Evolutionary conservation across 2,113 vertebrate genomes (phyloP).

Genomic region (Pica pica): DNA sequence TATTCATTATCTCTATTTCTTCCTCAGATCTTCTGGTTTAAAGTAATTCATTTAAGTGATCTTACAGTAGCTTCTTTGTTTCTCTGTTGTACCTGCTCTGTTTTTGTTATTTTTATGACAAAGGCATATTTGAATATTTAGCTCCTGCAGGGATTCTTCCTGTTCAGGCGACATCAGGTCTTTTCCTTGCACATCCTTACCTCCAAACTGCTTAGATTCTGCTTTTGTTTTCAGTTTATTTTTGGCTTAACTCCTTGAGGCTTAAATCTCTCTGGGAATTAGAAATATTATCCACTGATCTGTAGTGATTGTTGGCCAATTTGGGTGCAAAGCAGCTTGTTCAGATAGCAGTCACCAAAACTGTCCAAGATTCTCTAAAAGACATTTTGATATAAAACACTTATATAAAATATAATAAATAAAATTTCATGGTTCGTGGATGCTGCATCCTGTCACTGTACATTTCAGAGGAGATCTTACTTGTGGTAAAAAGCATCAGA

Average conservation of each 20-base stretch:
- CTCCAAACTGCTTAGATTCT: background rate
- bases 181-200: background rate
- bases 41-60: background rate
- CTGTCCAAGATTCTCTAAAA: background rate
- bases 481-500: background rate
- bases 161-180: background rate
- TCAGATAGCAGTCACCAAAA: background rate
- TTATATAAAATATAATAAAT: background rate
- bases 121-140: background rate
- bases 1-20: background rate
- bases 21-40: background rate
- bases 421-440: background rate
- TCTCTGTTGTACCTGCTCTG: background rate
- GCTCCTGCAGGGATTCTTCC: background rate
- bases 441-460: background rate
- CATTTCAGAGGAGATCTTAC: background rate
- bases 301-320: background rate
- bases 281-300: background rate
- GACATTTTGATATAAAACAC: background rate
- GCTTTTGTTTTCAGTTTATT: background rate
- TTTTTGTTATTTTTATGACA: background rate
- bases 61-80: background rate
- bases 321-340: background rate
- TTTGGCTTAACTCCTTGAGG: background rate
- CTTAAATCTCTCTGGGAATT: background rate